A percentile compares a stretch with the other conserved stretches of the same genome.
These are phyloP conservation scores for Pecten maximus DNA, from an alignment of 2,888 invertebrate genomes.

Conservation along the genomic window DNA sequence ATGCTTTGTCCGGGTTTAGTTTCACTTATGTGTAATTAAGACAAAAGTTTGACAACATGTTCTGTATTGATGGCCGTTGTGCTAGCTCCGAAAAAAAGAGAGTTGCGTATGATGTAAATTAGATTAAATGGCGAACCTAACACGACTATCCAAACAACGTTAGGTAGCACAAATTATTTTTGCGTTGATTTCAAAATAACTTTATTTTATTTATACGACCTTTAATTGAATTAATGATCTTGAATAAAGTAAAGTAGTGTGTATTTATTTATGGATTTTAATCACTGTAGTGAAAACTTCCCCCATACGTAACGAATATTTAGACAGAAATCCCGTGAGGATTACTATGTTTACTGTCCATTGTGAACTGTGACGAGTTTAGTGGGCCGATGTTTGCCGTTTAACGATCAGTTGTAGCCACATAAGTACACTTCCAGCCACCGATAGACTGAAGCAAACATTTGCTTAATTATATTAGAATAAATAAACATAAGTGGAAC, in stretches of 20 bases:
- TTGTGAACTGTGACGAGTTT: background rate
- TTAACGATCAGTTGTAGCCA: background rate
- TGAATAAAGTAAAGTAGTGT: background rate
- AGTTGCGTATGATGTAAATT: background rate
- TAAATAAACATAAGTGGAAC: background rate
- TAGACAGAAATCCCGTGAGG: background rate
- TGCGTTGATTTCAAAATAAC: background rate
- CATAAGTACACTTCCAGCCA: background rate
- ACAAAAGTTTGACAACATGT: background rate
- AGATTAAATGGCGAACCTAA: background rate
- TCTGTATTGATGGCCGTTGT: background rate
- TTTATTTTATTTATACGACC: background rate
- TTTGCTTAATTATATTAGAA: background rate
- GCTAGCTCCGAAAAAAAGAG: too few species aligned
- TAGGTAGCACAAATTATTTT: background rate
- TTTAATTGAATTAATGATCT: conserved; percentile 10
- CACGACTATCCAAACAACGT: background rate
- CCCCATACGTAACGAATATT: background rate
- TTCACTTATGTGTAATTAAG: background rate
- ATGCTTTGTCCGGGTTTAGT: background rate
- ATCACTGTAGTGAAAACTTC: background rate
- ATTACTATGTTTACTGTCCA: background rate
- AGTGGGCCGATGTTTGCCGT: background rate
- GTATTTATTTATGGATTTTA: background rate
- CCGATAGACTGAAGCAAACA: background rate